phyloP scores from a whole-genome alignment of 2,797 vertebrate species.

The Eurystomus glaucurus region DNA sequence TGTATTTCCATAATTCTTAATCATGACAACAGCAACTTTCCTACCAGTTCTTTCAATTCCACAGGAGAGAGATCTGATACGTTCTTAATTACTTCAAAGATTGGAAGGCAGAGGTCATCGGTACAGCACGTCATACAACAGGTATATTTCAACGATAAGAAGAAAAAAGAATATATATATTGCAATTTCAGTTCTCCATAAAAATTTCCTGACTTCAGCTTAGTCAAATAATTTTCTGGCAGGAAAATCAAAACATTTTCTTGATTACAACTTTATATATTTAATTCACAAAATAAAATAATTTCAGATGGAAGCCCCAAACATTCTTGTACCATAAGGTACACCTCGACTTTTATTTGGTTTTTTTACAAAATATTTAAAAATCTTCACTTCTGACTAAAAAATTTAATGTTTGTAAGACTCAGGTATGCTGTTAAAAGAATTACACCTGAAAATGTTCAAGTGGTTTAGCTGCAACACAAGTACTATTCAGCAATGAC shows the following conservation, averaged over 20 bases:
- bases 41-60: not conserved
- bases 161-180: not conserved
- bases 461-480: not conserved
- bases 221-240: not conserved
- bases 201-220: not conserved
- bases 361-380: not conserved
- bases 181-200: not conserved
- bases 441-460: not conserved
- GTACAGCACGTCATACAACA: not conserved
- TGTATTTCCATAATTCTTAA: not conserved
- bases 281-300: not conserved
- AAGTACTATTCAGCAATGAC: not conserved
- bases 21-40: not conserved
- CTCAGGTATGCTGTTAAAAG: not conserved
- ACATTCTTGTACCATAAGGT: not conserved
- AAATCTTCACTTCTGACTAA: not conserved
- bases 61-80: not conserved
- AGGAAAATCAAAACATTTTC: not conserved
- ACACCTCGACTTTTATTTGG: not conserved
- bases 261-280: not conserved
- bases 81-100: not conserved
- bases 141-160: not conserved
- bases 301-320: not conserved
- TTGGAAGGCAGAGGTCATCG: not conserved
- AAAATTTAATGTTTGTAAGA: not conserved